Evolutionary conservation across 2,888 invertebrate species (phyloP), one percentile per base, ranked within the genome.

Genomic region (Euzophera pinguis): DNA sequence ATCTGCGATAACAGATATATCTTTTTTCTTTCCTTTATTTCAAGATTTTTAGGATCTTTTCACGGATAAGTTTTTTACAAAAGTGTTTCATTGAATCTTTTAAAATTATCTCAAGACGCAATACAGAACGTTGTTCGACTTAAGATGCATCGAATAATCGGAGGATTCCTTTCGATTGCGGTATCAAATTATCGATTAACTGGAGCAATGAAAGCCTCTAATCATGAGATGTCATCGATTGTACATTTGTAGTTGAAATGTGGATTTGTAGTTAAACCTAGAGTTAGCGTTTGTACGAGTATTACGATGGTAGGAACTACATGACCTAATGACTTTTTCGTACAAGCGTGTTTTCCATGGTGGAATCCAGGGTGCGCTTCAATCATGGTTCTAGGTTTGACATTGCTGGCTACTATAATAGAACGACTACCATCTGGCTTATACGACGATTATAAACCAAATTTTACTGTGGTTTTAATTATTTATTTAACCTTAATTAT

Each of bases 81-180:
- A 22, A 22, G 22, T 22, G 22, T 22, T 5, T 16, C 17, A 17
- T 32, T 7, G n/a, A 16, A 34, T 34, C 32, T n/a, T n/a, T n/a
- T n/a, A 6, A 50, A 50, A 50, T 50, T 16, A 43, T 53, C 29
- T 12, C 16, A 45, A 49, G 43, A 32, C 38, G 17, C 49, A 45
- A 50, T 42, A 39, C 27, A 37, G 52, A 53, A 55, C 38, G 41
- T 41, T 34, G 34, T 10, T 1, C 12, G 14, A 43, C 41, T 32
- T 8, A 37, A 49, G 51, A 51, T 56, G 52, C 54, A 57, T 58
- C 61, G 42, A 52, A 55, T 38, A 57, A 56, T 60, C 53, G 62
- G 57, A 51, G 53, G 57, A 66, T 65, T 64, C 64, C 59, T 54
- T 58, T 58, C 60, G 57, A 67, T 69, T 59, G 51, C 54, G 62